Base-by-base conservation (phyloP, 2,797 vertebrate species). In the Synanceia verrucosa region DNA sequence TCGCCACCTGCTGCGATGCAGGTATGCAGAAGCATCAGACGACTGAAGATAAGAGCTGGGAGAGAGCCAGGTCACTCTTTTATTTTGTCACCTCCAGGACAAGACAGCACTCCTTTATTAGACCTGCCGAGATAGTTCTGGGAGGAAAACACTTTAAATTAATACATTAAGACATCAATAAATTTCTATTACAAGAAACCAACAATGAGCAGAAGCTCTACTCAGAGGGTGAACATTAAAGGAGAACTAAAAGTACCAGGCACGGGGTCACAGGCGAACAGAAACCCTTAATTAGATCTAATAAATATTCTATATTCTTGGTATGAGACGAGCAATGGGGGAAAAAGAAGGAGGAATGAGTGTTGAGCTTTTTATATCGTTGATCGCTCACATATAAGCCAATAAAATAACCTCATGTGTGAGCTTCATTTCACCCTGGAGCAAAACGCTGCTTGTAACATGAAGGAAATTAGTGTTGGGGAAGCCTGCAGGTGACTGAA, bases 21-120 rank as follows among this genome's bases (percentile, higher is more conserved):
- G 83, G 56, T 61, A 62, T 18, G 71, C 75, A 61, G 24, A 61
- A 28, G 65, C 55, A 50, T 74, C 83, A 72, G 33, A 68, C 59
- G 16, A 21, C 64, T 66, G 59, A 78, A 64, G 44, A 72, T 24
- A 47, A 46, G 18, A 39, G 63, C 75, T 65, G 67, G 34, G 65
- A 85, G 50, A 46, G 67, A 86, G 76, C 18, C 81, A 82, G 79
- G 84, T 83, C 78, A 76, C 61, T 16, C 58, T 41, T 77, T 82
- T 69, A 55, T 59, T 69, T 69, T 73, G 28, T n/a, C 23, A 31
- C 31, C 37, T 65, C 31, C 31, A 9, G 76, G 52, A 65, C 48
- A 77, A n/a, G 52, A 59, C n/a, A 70, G 44, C 36, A 19, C 21
- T 24, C 13, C 46, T 33, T 53, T 29, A 19, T 70, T 28, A 41